phyloP scores from a whole-genome alignment of 2,888 invertebrate genomes.

The Zonitis immaculata region DNA sequence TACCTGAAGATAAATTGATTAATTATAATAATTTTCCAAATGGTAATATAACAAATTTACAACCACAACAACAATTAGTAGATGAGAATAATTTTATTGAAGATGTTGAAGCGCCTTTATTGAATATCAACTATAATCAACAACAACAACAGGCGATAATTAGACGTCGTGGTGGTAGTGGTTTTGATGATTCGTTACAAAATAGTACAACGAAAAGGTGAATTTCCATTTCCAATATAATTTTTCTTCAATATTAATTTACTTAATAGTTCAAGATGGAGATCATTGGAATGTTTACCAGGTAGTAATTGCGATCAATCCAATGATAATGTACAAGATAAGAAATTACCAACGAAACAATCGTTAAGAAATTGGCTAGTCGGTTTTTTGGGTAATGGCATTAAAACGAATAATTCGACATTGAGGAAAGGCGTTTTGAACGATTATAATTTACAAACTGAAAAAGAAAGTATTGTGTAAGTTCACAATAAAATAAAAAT shows the following conservation, averaged over 20 bases:
- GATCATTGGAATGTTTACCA: slow-evolving; percentile 68
- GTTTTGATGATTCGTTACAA: slow-evolving; percentile 41
- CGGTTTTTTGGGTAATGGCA: slow-evolving; percentile 67
- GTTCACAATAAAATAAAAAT: neutral
- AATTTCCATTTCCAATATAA: neutral
- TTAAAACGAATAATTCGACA: slow-evolving; percentile 61
- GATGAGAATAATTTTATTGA: slow-evolving; percentile 41
- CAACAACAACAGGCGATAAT: slow-evolving; percentile 33
- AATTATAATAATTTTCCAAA: slow-evolving; percentile 56
- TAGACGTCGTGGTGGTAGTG: slow-evolving; percentile 40
- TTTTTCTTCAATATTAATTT: neutral
- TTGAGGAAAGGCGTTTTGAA: slow-evolving; percentile 53
- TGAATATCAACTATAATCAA: slow-evolving; percentile 31
- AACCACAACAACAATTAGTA: slow-evolving; percentile 21
- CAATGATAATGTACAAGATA: slow-evolving; percentile 48
- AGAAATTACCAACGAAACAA: slow-evolving; percentile 58
- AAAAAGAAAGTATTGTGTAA: slow-evolving; percentile 58
- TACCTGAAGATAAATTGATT: slow-evolving; percentile 48
- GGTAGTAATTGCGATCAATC: slow-evolving; percentile 34
- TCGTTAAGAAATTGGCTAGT: slow-evolving; percentile 70
- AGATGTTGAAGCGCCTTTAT: slow-evolving; percentile 48
- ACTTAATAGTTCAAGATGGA: slow-evolving; percentile 54
- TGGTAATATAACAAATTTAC: slow-evolving; percentile 49
- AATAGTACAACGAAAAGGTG: slow-evolving; percentile 39
- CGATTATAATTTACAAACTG: slow-evolving; percentile 54